A percentile compares a stretch with the other conserved stretches of the same genome.
phyloP scores from a whole-genome alignment of 37 sponge, comb jelly and placozoan species.

The Crambe crambe region DNA sequence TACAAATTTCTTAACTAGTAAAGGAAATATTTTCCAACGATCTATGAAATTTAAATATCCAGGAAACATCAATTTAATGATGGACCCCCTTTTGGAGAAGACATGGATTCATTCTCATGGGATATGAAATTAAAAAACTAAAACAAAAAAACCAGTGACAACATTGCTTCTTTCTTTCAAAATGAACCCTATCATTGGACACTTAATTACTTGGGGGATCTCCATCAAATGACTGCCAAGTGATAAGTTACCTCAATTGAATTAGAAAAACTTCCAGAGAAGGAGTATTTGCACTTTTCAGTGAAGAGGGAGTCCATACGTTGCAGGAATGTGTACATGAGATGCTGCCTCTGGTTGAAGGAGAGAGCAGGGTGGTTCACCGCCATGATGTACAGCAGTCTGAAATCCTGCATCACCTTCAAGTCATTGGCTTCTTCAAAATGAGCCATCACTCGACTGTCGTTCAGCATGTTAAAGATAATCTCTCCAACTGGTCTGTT shows the following conservation, averaged over 20 bases:
- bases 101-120: no score
- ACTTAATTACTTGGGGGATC: no score
- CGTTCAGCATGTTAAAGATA: conserved; percentile 52
- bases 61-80: no score
- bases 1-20: no score
- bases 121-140: no score
- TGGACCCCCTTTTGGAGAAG: no score
- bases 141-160: no score
- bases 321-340: conserved; percentile 59
- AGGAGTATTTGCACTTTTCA: conserved; percentile 33
- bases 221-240: no score
- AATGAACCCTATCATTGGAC: no score
- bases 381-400: conserved; percentile 81
- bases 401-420: conserved; percentile 56
- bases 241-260: conserved; percentile 30
- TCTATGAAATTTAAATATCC: no score
- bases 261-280: conserved; percentile 29
- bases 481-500: conserved; percentile 67
- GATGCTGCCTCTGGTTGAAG: conserved; percentile 56
- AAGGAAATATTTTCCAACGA: no score
- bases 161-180: no score
- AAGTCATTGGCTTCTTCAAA: conserved; percentile 32
- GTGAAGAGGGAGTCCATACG: conserved; percentile 32
- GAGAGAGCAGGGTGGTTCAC: conserved; percentile 69
- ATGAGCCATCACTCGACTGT: conserved; percentile 15